Conservation (phyloP, 2,113 vertebrate genomes). For the Oophaga pumilio region DNA sequence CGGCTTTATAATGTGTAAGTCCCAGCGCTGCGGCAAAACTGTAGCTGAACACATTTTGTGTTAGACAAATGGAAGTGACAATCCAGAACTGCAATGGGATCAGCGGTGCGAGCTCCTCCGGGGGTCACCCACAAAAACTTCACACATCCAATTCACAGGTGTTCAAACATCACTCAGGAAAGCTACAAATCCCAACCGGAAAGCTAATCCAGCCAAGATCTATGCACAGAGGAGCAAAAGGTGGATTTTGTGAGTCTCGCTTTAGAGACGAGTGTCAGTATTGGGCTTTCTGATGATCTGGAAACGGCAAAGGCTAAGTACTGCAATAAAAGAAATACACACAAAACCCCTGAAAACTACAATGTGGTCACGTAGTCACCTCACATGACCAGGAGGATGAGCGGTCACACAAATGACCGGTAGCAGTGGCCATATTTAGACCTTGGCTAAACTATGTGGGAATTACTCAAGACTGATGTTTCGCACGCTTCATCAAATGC, state of each 20-base stretch:
- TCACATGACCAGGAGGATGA: too few relatives aligned
- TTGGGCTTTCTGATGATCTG: not conserved
- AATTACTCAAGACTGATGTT: too few relatives aligned
- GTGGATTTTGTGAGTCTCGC: not conserved
- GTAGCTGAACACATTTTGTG: constrained; percentile 13
- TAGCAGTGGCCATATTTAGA: too few relatives aligned
- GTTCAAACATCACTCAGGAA: constrained; percentile 21
- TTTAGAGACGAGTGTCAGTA: not conserved
- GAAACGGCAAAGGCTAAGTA: not conserved
- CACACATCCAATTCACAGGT: constrained; percentile 26
- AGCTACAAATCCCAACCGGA: not conserved
- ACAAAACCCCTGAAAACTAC: not conserved
- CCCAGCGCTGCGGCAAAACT: not conserved
- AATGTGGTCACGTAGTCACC: not conserved
- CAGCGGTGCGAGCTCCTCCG: not conserved
- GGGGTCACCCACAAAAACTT: not conserved
- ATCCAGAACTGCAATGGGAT: not conserved
- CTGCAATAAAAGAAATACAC: not conserved
- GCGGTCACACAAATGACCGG: too few relatives aligned
- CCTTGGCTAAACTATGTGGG: too few relatives aligned
- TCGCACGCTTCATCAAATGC: too few relatives aligned
- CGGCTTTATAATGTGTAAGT: constrained; percentile 5
- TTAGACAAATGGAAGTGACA: constrained; percentile 16
- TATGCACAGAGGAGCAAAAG: not conserved
- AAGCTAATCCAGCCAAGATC: not conserved